Conservation (phyloP, 2,888 invertebrate species). For the Muscina levida region DNA sequence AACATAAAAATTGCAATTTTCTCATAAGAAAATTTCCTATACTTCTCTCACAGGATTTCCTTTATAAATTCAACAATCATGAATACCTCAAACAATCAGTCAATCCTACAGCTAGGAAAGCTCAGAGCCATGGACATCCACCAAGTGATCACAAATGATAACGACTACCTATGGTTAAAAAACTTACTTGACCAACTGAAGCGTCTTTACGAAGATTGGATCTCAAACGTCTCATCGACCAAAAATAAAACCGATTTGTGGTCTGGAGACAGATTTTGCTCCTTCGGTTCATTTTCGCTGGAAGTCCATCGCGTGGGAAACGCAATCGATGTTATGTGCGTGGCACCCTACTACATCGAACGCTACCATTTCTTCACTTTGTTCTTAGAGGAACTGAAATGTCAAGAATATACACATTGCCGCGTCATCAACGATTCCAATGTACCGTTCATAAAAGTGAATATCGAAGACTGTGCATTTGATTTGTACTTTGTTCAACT, state of each 20-base stretch:
- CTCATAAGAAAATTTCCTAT: no score
- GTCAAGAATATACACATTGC: slow-evolving; percentile 92
- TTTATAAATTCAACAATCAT: slow-evolving; percentile 66
- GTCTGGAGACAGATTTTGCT: slow-evolving; percentile 98
- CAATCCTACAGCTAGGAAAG: slow-evolving; percentile 85
- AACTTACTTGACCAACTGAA: slow-evolving; percentile 92
- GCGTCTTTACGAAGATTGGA: slow-evolving; percentile 95
- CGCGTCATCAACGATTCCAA: slow-evolving; percentile 98
- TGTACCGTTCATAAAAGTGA: slow-evolving; percentile 99
- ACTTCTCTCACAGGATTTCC: not conserved
- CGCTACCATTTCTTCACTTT: slow-evolving; percentile 96
- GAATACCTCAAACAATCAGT: slow-evolving; percentile 78
- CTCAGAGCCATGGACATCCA: slow-evolving; percentile 89
- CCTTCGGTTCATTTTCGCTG: slow-evolving; percentile 98
- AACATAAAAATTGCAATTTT: no score
- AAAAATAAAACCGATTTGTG: slow-evolving; percentile 96
- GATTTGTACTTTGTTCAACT: slow-evolving; percentile 98
- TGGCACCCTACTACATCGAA: slow-evolving; percentile 97
- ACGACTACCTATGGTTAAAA: slow-evolving; percentile 93
- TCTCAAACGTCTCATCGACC: slow-evolving; percentile 91
- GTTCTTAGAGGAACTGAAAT: slow-evolving; percentile 94
- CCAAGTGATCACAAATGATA: slow-evolving; percentile 94
- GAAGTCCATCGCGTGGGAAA: slow-evolving; percentile 98
- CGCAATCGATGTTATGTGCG: slow-evolving; percentile 99
- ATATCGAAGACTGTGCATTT: slow-evolving; percentile 98